A percentile compares a stretch with the other conserved stretches of the same genome.
Evolutionary conservation across 1,140 invertebrate genomes (phyloP).

Genomic region (Psilanteris sp.): DNA sequence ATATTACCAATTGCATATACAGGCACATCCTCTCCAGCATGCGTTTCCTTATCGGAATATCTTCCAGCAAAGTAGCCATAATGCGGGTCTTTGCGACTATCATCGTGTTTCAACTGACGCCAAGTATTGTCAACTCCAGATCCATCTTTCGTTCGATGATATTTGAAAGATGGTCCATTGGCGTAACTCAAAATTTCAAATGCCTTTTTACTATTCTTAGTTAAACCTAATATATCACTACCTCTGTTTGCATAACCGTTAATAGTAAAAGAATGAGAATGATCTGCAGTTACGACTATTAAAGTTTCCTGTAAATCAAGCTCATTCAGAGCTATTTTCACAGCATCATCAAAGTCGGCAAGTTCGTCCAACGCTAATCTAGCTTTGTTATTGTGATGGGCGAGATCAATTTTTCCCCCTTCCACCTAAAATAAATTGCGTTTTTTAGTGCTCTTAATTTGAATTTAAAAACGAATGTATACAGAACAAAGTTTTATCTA

Average conservation of each 20-base stretch:
- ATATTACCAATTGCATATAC: slow-evolving; percentile 87
- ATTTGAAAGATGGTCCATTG: slow-evolving; percentile 81
- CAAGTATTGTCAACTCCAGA: slow-evolving; percentile 69
- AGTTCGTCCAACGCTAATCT: slow-evolving; percentile 85
- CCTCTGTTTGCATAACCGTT: slow-evolving; percentile 84
- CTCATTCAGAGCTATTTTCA: slow-evolving; percentile 81
- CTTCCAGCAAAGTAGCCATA: slow-evolving; percentile 72
- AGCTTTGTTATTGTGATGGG: slow-evolving; percentile 87
- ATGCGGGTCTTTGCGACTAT: slow-evolving; percentile 1
- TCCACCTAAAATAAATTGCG: slow-evolving; percentile 75
- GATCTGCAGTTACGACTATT: slow-evolving; percentile 88
- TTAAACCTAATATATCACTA: slow-evolving; percentile 82
- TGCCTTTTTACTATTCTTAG: slow-evolving; percentile 62
- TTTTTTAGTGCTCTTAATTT: too few species aligned
- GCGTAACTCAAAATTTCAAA: slow-evolving; percentile 82
- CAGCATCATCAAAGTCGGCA: slow-evolving; percentile 84
- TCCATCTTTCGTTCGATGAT: slow-evolving; percentile 68
- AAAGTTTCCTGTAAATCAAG: slow-evolving; percentile 83
- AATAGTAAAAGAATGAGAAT: slow-evolving; percentile 85
- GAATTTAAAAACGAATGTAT: too few species aligned
- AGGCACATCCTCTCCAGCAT: slow-evolving; percentile 93
- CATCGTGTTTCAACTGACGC: slow-evolving; percentile 66
- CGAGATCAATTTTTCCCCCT: slow-evolving; percentile 89
- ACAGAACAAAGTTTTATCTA: too few species aligned
- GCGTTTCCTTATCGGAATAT: slow-evolving; percentile 82